Evolutionary conservation across 1,140 invertebrate species (phyloP).

Genomic region (Plodia interpunctella): DNA sequence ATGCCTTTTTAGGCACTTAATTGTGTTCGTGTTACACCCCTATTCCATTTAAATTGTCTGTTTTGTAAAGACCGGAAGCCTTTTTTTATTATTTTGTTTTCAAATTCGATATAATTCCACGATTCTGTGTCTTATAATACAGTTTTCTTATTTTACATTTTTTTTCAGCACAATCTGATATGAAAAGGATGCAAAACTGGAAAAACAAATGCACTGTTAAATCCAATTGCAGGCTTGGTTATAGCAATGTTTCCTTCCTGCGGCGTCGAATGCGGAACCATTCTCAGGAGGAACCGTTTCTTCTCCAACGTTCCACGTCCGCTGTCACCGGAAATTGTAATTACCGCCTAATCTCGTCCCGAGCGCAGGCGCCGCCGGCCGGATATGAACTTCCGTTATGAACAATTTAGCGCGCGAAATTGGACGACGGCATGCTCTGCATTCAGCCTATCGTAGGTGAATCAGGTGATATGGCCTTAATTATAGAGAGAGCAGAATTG

Average conservation of each 20-base stretch:
- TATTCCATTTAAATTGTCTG: no score
- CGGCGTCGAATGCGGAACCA: slow-evolving; percentile 39
- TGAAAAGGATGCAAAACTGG: not conserved
- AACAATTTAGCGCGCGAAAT: slow-evolving; percentile 80
- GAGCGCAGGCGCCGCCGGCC: slow-evolving; percentile 69
- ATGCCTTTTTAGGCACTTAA: slow-evolving; percentile 4
- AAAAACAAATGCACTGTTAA: not conserved
- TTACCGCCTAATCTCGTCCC: slow-evolving; percentile 78
- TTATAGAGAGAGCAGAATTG: not conserved
- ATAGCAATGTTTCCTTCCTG: slow-evolving; percentile 46
- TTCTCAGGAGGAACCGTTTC: slow-evolving; percentile 51
- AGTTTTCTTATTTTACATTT: no score
- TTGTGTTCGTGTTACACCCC: no score
- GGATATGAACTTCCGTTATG: slow-evolving; percentile 82
- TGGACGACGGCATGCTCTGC: slow-evolving; percentile 72
- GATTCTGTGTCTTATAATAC: no score
- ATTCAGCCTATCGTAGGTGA: slow-evolving; percentile 53
- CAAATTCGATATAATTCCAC: no score
- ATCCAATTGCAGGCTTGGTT: slow-evolving; percentile 13
- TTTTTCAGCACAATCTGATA: not conserved
- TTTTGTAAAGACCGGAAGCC: no score
- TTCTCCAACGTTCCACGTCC: slow-evolving; percentile 62
- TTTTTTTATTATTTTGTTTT: no score
- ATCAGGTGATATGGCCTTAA: slow-evolving; percentile 36
- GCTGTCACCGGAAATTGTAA: slow-evolving; percentile 77